A percentile compares a stretch with the other conserved stretches of the same genome.
These are phyloP conservation scores for Calliphora vomitoria DNA, from an alignment of 2,888 invertebrate genomes.

Conservation along the genomic window DNA sequence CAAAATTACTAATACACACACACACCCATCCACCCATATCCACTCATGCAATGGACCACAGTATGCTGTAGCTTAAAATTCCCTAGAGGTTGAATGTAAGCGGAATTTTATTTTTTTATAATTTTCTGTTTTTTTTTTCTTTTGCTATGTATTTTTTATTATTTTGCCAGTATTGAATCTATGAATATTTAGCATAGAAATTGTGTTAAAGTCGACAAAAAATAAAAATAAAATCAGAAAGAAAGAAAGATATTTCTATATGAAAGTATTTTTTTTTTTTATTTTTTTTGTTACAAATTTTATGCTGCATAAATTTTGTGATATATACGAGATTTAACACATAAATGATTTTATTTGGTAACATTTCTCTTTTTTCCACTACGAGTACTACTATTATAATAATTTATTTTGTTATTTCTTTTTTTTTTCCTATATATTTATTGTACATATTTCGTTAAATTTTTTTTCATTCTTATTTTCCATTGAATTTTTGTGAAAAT, in stretches of 20 bases:
- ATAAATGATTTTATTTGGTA: conserved; percentile 73
- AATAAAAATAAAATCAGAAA: conserved; percentile 12
- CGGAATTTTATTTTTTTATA: conserved; percentile 57
- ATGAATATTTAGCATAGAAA: conserved; percentile 72
- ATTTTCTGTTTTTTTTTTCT: conserved; percentile 15
- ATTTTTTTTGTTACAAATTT: conserved; percentile 62
- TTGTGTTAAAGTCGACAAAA: conserved; percentile 66
- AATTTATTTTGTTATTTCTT: conserved; percentile 56
- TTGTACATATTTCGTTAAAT: neutral
- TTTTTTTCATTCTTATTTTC: conserved; percentile 23
- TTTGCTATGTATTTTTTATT: conserved; percentile 20
- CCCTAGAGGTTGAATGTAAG: conserved; percentile 52
- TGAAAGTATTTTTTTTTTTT: conserved; percentile 35
- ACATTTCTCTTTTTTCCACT: conserved; percentile 44
- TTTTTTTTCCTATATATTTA: neutral
- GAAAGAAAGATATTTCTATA: conserved; percentile 13
- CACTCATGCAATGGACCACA: conserved; percentile 54
- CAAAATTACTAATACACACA: conserved; percentile 27
- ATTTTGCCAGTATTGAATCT: conserved; percentile 57
- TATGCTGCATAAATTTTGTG: conserved; percentile 74
- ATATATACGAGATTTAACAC: conserved; percentile 73
- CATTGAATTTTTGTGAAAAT: conserved; percentile 28
- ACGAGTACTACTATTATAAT: conserved; percentile 51
- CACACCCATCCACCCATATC: conserved; percentile 31
- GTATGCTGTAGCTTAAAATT: conserved; percentile 44